Evolutionary conservation across 1,140 invertebrate species (phyloP).

Genomic region (Meloidogyne chitwoodi): DNA sequence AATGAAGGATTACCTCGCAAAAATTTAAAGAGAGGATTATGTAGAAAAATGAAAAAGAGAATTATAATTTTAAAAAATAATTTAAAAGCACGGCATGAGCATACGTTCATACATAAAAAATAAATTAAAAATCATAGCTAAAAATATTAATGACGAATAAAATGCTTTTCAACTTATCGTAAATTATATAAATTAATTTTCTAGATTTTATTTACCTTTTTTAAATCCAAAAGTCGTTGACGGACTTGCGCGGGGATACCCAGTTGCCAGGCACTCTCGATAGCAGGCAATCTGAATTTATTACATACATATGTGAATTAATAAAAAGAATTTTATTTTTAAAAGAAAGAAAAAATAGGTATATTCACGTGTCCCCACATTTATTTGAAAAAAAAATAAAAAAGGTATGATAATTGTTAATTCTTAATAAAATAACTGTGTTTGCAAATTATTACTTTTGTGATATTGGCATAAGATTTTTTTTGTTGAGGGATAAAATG

Average conservation of each 20-base stretch:
- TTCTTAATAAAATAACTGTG: not conserved
- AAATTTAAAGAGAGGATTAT: no score
- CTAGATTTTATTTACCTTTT: constrained; percentile 2
- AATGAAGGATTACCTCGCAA: no score
- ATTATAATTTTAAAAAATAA: no score
- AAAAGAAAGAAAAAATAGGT: constrained; percentile 5
- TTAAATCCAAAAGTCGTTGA: constrained; percentile 17
- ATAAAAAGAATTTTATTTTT: not conserved
- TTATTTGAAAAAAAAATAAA: not conserved
- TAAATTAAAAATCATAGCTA: no score
- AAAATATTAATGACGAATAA: no score
- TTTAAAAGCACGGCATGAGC: no score
- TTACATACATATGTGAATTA: not conserved
- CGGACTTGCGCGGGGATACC: constrained; percentile 33
- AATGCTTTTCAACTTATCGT: not conserved
- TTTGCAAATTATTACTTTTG: not conserved
- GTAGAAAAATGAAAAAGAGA: no score
- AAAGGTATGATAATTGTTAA: not conserved
- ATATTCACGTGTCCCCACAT: not conserved
- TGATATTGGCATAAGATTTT: not conserved
- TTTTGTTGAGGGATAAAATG: not conserved
- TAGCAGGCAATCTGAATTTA: constrained; percentile 30
- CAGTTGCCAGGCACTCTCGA: constrained; percentile 29
- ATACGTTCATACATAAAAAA: no score
- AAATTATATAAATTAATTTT: not conserved